Conservation (phyloP, 2,888 invertebrate species). For the Stenoptilia bipunctidactyla region DNA sequence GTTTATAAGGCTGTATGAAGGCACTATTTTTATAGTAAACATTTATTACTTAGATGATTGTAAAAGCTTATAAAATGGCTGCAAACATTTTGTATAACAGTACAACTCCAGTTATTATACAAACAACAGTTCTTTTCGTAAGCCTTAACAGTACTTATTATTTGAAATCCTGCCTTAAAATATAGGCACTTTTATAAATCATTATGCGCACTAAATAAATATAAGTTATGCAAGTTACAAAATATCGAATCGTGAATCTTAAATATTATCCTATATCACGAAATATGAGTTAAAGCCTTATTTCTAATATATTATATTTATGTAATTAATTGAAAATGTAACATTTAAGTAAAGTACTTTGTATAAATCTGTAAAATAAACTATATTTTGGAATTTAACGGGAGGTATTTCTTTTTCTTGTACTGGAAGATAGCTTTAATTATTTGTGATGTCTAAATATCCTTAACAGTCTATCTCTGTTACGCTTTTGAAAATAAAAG, state of each 20-base stretch:
- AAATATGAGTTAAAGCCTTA: slow-evolving; percentile 63
- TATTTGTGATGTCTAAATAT: slow-evolving; percentile 35
- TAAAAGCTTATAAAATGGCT: neutral
- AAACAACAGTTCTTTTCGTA: slow-evolving; percentile 1
- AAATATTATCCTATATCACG: slow-evolving; percentile 44
- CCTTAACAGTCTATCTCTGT: slow-evolving; percentile 2
- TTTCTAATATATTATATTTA: slow-evolving; percentile 20
- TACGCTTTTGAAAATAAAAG: slow-evolving; percentile 2
- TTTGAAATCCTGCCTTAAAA: slow-evolving; percentile 9
- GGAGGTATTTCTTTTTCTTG: slow-evolving; percentile 50
- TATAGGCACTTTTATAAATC: slow-evolving; percentile 23
- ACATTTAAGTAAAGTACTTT: too few species aligned
- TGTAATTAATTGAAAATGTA: too few species aligned
- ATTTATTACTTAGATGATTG: neutral
- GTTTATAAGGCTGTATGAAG: slow-evolving; percentile 52
- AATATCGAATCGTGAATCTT: too few species aligned
- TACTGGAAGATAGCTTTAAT: slow-evolving; percentile 37
- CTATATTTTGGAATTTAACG: slow-evolving; percentile 57
- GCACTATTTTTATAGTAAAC: slow-evolving; percentile 31
- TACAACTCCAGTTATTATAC: slow-evolving; percentile 30
- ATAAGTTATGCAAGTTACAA: neutral
- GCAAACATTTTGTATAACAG: slow-evolving; percentile 2
- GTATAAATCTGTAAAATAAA: slow-evolving; percentile 39
- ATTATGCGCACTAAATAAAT: slow-evolving; percentile 5
- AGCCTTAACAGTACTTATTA: neutral